These are phyloP conservation scores for Chromis chromis DNA, from an alignment of 2,797 vertebrate species.

Conservation along the genomic window DNA sequence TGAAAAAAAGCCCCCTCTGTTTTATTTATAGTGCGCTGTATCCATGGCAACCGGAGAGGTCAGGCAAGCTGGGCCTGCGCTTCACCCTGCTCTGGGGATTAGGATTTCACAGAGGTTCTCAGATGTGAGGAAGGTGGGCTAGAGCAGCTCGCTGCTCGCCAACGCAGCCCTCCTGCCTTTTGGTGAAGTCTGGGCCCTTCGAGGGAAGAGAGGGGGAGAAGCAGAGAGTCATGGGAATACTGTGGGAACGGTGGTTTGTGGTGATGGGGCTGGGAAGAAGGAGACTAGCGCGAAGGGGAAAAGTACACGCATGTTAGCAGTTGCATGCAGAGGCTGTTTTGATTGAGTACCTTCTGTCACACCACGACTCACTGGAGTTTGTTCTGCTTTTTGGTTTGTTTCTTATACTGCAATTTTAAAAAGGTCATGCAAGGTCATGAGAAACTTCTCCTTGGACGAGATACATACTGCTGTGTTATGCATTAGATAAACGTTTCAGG, in stretches of 20 bases:
- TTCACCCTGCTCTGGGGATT: slow-evolving; percentile 98
- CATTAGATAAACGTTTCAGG: slow-evolving; percentile 4
- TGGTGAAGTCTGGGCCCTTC: slow-evolving; percentile 76
- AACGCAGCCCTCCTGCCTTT: slow-evolving; percentile 79
- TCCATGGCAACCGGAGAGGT: slow-evolving; percentile 99
- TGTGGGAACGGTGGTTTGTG: slow-evolving; percentile 78
- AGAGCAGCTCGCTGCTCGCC: slow-evolving; percentile 79
- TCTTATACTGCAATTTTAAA: slow-evolving; percentile 30
- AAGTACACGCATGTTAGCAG: slow-evolving; percentile 35
- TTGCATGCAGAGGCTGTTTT: slow-evolving; percentile 67
- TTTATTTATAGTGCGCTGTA: slow-evolving; percentile 99
- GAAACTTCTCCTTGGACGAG: slow-evolving; percentile 37
- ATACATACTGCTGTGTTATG: not conserved
- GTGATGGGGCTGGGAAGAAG: slow-evolving; percentile 65
- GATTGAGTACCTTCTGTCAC: slow-evolving; percentile 68
- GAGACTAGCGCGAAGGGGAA: slow-evolving; percentile 58
- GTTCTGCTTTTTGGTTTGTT: slow-evolving; percentile 40
- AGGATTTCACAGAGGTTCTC: slow-evolving; percentile 94
- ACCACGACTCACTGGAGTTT: slow-evolving; percentile 50
- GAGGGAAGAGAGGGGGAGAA: slow-evolving; percentile 60
- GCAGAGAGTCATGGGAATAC: slow-evolving; percentile 80
- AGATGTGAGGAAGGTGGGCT: slow-evolving; percentile 88
- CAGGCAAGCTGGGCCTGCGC: slow-evolving; percentile 98
- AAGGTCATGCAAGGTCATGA: slow-evolving; percentile 71
- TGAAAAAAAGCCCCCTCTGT: slow-evolving; percentile 88